Evolutionary conservation across 2,797 vertebrate species (phyloP), one percentile per base, ranked within the genome.

Genomic region (Buceros bicornis): DNA sequence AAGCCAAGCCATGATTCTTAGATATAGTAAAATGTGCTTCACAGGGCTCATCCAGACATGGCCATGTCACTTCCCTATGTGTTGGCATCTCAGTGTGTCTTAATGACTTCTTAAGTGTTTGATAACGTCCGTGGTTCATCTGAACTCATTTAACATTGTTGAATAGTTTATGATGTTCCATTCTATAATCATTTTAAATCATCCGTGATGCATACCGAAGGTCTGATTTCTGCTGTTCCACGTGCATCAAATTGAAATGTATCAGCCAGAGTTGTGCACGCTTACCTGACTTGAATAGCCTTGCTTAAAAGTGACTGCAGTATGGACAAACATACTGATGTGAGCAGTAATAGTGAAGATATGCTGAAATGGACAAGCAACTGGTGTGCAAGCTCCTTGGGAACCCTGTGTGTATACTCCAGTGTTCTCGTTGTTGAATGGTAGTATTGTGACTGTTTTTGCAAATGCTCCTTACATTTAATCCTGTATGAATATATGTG

Each of bases 401-500:
- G 29, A 76, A 26, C 11, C 1, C 17, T 40, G 24, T 29, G 21
- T 20, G 4, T 24, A 21, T n/a, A 28, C 37, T 40, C 37, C 37
- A 10, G 4, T 1, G 1, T 71, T 83, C 37, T 69, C 8, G 8
- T 33, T 84, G 10, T 71, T 84, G 54, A 54, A 31, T 48, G 35
- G 21, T 50, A 29, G 7, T 42, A n/a, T 8, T 25, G 15, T 51
- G 21, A 13, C 37, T 72, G 35, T 28, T 17, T 82, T 92, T 64
- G 31, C 20, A 16, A 26, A 28, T n/a, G 16, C 43, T 61, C 26
- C 28, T 43, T 47, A 24, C 6, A 8, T 67, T 45, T 72, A 76
- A 65, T 33, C 2, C 28, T 42, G 0, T 16, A 6, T 60, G 13
- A 21, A 3, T 74, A 11, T 20, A 1, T 50, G 11, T 31, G 2